Conservation (phyloP, 2,113 vertebrate species). For the Delphinus delphis region DNA sequence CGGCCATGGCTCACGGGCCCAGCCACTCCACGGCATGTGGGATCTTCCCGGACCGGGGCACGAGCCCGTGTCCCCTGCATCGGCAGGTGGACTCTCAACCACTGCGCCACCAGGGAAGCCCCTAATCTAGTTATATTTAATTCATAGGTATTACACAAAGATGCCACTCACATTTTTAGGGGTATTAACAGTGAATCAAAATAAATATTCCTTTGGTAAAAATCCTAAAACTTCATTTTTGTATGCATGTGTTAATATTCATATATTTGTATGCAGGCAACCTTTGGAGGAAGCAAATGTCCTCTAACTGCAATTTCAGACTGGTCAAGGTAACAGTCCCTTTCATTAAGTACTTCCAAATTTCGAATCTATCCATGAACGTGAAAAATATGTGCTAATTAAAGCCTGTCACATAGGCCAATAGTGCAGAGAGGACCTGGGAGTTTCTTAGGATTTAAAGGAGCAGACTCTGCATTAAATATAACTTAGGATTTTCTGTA, state of each 20-base stretch:
- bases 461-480: not conserved
- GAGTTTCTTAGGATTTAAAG: constrained; percentile 75
- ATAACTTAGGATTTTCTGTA: not conserved
- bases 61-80: too few relatives aligned
- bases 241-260: constrained; percentile 70
- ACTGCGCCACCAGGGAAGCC: too few relatives aligned
- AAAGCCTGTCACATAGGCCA: constrained; percentile 76
- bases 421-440: constrained; percentile 72
- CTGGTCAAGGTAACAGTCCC: constrained; percentile 86
- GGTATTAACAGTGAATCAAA: not conserved
- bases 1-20: too few relatives aligned
- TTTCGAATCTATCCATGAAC: constrained; percentile 79
- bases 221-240: constrained; percentile 43
- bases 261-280: constrained; percentile 71
- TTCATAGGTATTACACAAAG: not conserved
- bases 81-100: too few relatives aligned
- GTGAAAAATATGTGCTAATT: constrained; percentile 86
- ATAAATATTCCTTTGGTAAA: not conserved
- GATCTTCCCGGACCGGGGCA: too few relatives aligned
- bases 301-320: constrained; percentile 83
- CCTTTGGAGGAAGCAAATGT: constrained; percentile 62
- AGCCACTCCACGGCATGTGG: too few relatives aligned
- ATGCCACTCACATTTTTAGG: not conserved
- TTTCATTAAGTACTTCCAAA: constrained; percentile 85
- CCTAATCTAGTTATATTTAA: constrained; percentile 19